Conservation (phyloP, 2,113 vertebrate species). For the Zapus hudsonius region DNA sequence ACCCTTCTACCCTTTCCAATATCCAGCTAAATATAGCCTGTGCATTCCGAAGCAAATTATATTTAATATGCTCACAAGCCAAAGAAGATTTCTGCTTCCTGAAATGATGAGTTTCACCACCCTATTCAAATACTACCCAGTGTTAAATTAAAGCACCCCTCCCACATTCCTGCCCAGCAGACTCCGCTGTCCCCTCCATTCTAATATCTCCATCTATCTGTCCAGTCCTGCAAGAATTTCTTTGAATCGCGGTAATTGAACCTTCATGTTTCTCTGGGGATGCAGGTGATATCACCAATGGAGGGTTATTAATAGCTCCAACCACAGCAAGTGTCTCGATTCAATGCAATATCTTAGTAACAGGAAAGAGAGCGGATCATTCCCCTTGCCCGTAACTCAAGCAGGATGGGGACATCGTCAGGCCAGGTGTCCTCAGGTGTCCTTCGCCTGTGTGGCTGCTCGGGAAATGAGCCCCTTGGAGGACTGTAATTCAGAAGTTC, state of each 20-base stretch:
- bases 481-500: constrained; percentile 18
- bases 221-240: constrained; percentile 14
- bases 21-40: not conserved
- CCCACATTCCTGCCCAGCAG: fast-evolving
- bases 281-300: constrained; percentile 68
- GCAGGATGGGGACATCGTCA: not conserved
- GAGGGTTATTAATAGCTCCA: constrained; percentile 81
- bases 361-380: constrained; percentile 62
- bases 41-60: not conserved
- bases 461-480: not conserved
- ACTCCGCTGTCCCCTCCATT: not conserved
- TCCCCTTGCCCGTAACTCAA: constrained; percentile 56
- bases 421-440: constrained; percentile 27
- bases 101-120: not conserved
- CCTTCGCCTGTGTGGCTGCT: constrained; percentile 46
- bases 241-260: constrained; percentile 53
- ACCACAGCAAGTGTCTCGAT: constrained; percentile 75
- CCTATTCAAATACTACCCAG: not conserved
- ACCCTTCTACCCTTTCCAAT: not conserved
- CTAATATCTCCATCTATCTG: not conserved
- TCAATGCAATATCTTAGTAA: constrained; percentile 74
- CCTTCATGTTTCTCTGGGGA: constrained; percentile 72
- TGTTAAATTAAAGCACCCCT: not conserved
- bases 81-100: not conserved
- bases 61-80: not conserved